Evolutionary conservation across 2,797 vertebrate species (phyloP), one percentile per base, ranked within the genome.

Genomic region (Columba guinea): DNA sequence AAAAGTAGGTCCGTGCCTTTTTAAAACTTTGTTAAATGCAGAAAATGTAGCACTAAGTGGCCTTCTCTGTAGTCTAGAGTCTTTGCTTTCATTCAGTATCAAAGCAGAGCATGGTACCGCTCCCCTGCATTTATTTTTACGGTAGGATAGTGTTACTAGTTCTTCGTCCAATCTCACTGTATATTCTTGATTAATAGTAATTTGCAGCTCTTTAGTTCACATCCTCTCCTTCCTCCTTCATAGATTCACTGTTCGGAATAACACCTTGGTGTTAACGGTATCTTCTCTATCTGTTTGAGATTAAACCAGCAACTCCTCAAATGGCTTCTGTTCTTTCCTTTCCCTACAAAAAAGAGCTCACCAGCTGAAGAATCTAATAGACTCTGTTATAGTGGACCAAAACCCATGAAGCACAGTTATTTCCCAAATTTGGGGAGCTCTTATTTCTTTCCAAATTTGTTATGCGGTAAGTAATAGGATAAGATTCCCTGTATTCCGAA

Each of bases 231-330:
- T 70, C n/a, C 23, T 59, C 37, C 48, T 86, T 82, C 56, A 59
- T 4, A 56, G 27, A 69, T 17, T 77, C 22, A 76, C 10, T 65
- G 58, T 35, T 52, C 78, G 12, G 13, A 90, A 44, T 39, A 62
- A 53, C 51, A 93, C 32, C n/a, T 64, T 55, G 24, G 41, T 65
- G 30, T 44, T 78, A 77, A 49, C 10, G 51, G 53, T 10, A 51
- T 39, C 34, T 55, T 75, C 62, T 53, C 37, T 58, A 13, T 0
- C 0, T 7, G 20, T 35, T 48, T 70, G 15, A 84, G 18, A 82
- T 52, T 48, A 75, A 93, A 73, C 10, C 3, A 85, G 62, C 5
- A 56, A 9, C 37, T 62, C 46, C 18, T 62, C n/a, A 82, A 84
- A 82, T 1, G 1, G 30, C 26, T 82, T 64, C n/a, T 71, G 5